Evolutionary conservation across 1,140 invertebrate genomes (phyloP).

Genomic region (Eumaeus atala): DNA sequence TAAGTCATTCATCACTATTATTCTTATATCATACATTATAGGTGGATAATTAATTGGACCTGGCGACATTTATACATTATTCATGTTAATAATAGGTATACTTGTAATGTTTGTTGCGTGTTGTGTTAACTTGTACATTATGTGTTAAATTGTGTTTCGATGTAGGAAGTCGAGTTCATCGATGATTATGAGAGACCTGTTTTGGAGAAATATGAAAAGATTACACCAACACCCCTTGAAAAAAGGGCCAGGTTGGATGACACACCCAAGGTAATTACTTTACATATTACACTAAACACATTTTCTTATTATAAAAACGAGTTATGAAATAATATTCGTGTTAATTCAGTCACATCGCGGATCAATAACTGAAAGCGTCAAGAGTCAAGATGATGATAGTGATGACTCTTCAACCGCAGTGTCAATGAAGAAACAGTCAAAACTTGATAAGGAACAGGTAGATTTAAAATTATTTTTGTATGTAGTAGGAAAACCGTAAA

Average conservation of each 20-base stretch:
- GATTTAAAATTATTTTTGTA: not conserved
- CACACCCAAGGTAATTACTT: constrained; percentile 57
- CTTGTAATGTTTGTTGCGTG: constrained; percentile 36
- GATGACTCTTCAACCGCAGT: constrained; percentile 56
- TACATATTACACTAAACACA: constrained; percentile 30
- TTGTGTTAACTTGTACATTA: constrained; percentile 57
- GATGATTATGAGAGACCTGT: constrained; percentile 77
- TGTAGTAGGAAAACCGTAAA: not conserved
- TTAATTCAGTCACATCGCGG: constrained; percentile 53
- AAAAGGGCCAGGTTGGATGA: constrained; percentile 65
- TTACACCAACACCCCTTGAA: constrained; percentile 64
- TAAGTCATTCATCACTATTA: no score
- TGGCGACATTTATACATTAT: not conserved
- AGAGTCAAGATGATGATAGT: constrained; percentile 56
- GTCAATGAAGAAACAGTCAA: constrained; percentile 52
- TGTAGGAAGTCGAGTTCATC: constrained; percentile 68
- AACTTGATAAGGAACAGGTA: constrained; percentile 59
- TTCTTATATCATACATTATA: not conserved
- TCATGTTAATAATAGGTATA: constrained; percentile 14
- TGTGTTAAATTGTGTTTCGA: constrained; percentile 53
- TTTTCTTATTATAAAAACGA: not conserved
- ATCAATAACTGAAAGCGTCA: constrained; percentile 55
- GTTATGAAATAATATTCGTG: constrained; percentile 14
- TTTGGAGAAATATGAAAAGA: constrained; percentile 75
- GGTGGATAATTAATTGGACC: not conserved